Base-by-base conservation (phyloP, 2,888 invertebrate genomes). In the Imbricaverruca yamaguchii region DNA sequence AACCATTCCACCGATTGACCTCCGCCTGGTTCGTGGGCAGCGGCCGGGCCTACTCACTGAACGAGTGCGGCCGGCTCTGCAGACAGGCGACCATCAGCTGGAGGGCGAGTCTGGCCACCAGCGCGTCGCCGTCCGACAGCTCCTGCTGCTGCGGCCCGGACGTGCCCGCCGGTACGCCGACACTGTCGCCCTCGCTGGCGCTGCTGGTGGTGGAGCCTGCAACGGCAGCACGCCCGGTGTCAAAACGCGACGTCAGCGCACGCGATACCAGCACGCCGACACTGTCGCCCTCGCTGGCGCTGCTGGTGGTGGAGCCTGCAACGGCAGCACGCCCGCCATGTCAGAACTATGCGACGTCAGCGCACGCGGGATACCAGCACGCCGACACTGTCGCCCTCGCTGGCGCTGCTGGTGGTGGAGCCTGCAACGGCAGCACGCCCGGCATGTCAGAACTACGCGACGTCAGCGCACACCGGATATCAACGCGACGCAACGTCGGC, bases 51-150 rank as follows among this genome's bases (percentile, higher is more conserved):
- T 63, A 81, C 84, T 83, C 84, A 88, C 88, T 86, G 80, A 88
- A 85, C 25, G 87, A 85, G 82, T 87, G 86, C 82, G 86, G 86
- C 80, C 88, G 85, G 77, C 88, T 85, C 82, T 87, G 86, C 80
- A 89, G 85, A 83, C 88, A 88, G 8, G 87, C 87, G 80, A 88
- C 86, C 57, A 89, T 85, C 80, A 89, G 86, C 84, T 87, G 87
- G 80, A 89, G 85, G 21, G 88, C 87, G 83, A 88, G 87, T 57
- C 86, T 85, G 7, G 88, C 87, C 80, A 89, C 87, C 81, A 87
- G 86, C 65, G 87, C 85, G 84, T 88, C 89, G 83, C 86, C 86
- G 81, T 86, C 85, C 53, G 86, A 86, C 53, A 88, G 86, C 80
- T 84, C 84, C 13, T 84, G 84, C 84, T 88, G 87, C 80, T 87